Evolutionary conservation across 2,113 vertebrate species (phyloP).

Genomic region (Merops nubicus): DNA sequence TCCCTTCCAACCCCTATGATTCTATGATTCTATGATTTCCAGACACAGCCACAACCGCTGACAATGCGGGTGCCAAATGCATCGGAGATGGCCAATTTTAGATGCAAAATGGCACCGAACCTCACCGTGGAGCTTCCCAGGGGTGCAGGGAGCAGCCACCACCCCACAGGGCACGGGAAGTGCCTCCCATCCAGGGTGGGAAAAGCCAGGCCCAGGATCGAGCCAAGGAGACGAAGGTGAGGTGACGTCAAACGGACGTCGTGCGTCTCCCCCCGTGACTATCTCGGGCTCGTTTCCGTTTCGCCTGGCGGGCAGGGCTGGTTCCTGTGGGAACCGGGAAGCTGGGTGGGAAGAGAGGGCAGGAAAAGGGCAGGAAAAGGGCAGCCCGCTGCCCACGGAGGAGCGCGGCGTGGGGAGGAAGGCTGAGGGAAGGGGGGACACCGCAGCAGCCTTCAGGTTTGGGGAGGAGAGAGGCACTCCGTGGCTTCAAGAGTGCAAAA

Average conservation of each 20-base stretch:
- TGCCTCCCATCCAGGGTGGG: not conserved
- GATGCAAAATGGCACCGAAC: no score
- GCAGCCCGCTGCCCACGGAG: conserved; percentile 25
- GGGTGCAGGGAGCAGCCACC: not conserved
- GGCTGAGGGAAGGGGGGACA: not conserved
- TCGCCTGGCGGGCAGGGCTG: conserved; percentile 18
- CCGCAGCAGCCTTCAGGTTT: not conserved
- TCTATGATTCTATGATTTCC: no score
- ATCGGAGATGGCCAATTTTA: no score
- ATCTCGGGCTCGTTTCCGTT: conserved; percentile 62
- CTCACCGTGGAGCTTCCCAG: no score
- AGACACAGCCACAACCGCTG: not conserved
- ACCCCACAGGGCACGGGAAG: fast-evolving
- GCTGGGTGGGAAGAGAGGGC: conserved; percentile 51
- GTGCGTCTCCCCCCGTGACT: not conserved
- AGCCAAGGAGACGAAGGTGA: not conserved
- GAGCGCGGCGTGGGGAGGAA: not conserved
- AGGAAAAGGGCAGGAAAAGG: conserved; percentile 60
- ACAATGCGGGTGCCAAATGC: fast-evolving
- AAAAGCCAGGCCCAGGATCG: not conserved
- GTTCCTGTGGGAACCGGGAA: conserved; percentile 82
- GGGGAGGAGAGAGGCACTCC: not conserved
- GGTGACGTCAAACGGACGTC: conserved; percentile 55
- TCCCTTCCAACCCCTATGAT: no score
- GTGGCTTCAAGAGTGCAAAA: not conserved